phyloP scores from a whole-genome alignment of 2,888 invertebrate genomes.

The Pinctada fucata region DNA sequence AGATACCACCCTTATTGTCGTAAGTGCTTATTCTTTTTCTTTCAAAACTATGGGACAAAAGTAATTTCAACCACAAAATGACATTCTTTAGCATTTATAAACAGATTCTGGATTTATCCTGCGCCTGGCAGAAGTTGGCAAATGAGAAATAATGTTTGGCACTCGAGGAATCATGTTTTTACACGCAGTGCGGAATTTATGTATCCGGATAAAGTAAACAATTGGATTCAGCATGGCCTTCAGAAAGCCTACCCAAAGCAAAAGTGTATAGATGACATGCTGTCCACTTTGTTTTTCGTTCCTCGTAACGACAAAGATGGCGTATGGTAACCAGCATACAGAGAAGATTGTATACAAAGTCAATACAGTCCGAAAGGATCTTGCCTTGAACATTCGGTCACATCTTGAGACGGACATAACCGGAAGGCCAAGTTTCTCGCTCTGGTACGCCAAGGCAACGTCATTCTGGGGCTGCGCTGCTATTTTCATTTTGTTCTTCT shows the following conservation, averaged over 20 bases:
- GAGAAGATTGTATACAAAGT: constrained; percentile 61
- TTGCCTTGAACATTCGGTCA: constrained; percentile 62
- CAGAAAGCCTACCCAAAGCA: constrained; percentile 62
- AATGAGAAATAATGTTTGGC: constrained; percentile 12
- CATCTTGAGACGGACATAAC: constrained; percentile 39
- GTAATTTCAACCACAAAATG: no score
- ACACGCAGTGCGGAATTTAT: constrained; percentile 60
- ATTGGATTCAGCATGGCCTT: constrained; percentile 70
- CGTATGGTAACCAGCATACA: constrained; percentile 66
- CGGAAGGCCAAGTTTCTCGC: constrained; percentile 48
- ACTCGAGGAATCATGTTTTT: constrained; percentile 39
- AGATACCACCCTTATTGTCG: no score
- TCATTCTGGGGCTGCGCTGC: no score
- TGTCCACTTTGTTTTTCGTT: constrained; percentile 31
- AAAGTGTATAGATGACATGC: constrained; percentile 37
- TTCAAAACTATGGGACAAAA: no score
- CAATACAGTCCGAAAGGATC: constrained; percentile 70
- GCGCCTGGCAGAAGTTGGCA: constrained; percentile 26
- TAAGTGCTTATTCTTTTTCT: no score
- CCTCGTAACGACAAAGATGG: constrained; percentile 48
- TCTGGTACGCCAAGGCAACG: constrained; percentile 4
- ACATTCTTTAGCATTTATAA: constrained; percentile 36
- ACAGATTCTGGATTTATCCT: constrained; percentile 51
- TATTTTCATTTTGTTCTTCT: constrained; percentile 53
- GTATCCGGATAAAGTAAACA: constrained; percentile 66